phyloP scores from a whole-genome alignment of 2,113 vertebrate species.

The Cromileptes altivelis region DNA sequence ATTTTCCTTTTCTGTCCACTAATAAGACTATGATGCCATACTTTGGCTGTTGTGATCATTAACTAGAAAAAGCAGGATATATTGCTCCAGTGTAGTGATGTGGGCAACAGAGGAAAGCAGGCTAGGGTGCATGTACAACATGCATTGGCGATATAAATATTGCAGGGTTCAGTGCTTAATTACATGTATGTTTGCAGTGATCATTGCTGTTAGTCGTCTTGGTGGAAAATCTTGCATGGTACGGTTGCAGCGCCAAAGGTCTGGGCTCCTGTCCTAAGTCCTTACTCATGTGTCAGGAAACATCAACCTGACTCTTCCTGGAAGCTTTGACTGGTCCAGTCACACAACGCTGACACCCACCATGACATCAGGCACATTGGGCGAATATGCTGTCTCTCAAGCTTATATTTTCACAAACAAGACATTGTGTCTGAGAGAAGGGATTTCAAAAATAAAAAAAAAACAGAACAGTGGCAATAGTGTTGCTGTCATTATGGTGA shows the following conservation, averaged over 20 bases:
- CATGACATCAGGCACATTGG: constrained; percentile 63
- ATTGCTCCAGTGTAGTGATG: neutral
- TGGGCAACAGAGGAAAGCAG: neutral
- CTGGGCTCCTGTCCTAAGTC: constrained; percentile 50
- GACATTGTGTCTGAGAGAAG: neutral
- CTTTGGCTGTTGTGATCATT: constrained; percentile 22
- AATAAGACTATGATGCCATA: neutral
- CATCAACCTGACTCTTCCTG: constrained; percentile 51
- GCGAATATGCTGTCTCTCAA: constrained; percentile 32
- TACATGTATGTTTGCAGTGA: constrained; percentile 22
- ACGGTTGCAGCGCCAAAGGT: constrained; percentile 39
- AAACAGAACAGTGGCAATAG: neutral
- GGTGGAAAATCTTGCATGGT: constrained; percentile 61
- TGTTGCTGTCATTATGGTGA: neutral
- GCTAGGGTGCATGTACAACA: neutral
- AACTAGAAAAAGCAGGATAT: neutral
- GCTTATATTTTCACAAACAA: constrained; percentile 13
- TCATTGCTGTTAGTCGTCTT: constrained; percentile 26
- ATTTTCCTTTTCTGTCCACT: neutral
- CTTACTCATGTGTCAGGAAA: constrained; percentile 52
- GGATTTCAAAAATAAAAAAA: too few relatives aligned
- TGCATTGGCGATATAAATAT: neutral
- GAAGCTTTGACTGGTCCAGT: constrained; percentile 58
- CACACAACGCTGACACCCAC: constrained; percentile 52
- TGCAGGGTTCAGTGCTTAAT: constrained; percentile 19